Conservation (phyloP, 2,888 invertebrate genomes). For the Galeruca laticollis region DNA sequence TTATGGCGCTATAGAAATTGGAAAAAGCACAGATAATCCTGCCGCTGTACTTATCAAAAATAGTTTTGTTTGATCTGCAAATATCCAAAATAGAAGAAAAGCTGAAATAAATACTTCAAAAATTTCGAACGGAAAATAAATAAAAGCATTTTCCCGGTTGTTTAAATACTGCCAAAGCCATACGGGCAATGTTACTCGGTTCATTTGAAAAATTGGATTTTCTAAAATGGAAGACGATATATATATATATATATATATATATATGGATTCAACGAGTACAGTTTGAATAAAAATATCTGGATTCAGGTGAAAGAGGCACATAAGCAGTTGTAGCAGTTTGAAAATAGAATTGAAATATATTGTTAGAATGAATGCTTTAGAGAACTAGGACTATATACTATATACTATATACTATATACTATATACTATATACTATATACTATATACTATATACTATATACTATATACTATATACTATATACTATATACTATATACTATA, state of each 20-base stretch:
- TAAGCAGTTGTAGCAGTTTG: no score
- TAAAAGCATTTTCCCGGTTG: constrained; percentile 7
- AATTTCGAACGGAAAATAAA: constrained; percentile 1
- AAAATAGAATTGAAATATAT: no score
- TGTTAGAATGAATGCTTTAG: no score
- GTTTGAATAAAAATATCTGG: constrained; percentile 1
- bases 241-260: no score
- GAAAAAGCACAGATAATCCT: neutral
- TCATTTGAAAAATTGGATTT: neutral
- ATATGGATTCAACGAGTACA: neutral
- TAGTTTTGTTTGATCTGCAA: neutral
- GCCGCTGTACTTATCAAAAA: constrained; percentile 6
- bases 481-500: no score
- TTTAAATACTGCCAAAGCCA: constrained; percentile 19
- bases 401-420: no score
- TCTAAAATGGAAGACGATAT: neutral
- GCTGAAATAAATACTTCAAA: neutral
- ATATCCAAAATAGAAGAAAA: neutral
- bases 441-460: no score
- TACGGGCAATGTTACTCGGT: constrained; percentile 10
- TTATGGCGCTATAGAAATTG: neutral
- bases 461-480: no score
- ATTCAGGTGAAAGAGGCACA: no score
- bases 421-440: no score
- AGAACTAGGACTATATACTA: no score